Evolutionary conservation across 2,113 vertebrate species (phyloP).

Genomic region (Urocitellus parryii): DNA sequence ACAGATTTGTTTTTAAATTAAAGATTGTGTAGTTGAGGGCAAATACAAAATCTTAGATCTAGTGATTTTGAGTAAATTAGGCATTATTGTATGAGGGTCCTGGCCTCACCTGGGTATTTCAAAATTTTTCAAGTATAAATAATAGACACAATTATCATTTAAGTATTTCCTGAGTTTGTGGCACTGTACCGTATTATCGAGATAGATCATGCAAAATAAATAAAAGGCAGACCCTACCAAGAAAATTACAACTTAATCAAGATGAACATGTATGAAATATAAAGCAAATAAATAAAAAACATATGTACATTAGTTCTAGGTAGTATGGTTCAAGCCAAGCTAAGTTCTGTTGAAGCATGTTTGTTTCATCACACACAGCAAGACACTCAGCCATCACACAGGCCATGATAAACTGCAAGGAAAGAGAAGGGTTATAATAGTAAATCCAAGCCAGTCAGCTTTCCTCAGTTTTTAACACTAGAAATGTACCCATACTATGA

Average conservation of each 20-base stretch:
- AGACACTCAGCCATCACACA: neutral
- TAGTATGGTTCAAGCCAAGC: neutral
- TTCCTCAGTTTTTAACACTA: neutral
- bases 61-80: neutral
- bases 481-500: neutral
- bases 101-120: neutral
- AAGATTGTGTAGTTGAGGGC: neutral
- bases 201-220: constrained; percentile 25
- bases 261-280: neutral
- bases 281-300: neutral
- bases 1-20: neutral
- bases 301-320: neutral
- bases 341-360: neutral
- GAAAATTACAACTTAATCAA: neutral
- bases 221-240: neutral
- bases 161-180: neutral
- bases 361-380: constrained; percentile 43
- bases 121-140: constrained; percentile 20
- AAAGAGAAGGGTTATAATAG: neutral
- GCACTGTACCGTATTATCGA: neutral
- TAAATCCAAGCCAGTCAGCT: constrained; percentile 16
- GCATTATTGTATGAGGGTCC: neutral
- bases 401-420: neutral
- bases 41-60: neutral
- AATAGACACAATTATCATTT: neutral